Evolutionary conservation across 2,888 invertebrate species (phyloP).

Genomic region (Metalampra italica): DNA sequence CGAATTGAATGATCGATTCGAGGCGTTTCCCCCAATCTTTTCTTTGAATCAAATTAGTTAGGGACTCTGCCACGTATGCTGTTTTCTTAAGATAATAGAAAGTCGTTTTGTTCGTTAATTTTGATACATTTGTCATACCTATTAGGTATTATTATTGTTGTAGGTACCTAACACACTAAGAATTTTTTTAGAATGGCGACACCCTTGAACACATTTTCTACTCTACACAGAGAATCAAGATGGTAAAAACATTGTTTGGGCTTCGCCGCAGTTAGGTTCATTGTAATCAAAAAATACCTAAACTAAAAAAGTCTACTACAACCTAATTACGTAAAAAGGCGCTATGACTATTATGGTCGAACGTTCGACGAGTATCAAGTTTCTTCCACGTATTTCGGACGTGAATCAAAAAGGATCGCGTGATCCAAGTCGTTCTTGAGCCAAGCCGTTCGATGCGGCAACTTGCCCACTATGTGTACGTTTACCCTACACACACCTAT

Average conservation of each 20-base stretch:
- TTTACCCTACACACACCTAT: constrained; percentile 23
- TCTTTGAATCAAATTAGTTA: constrained; percentile 5
- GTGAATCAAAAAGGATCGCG: constrained; percentile 47
- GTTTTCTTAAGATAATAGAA: neutral
- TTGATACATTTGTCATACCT: too few relatives aligned
- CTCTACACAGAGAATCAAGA: too few relatives aligned
- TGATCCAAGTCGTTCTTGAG: constrained; percentile 54
- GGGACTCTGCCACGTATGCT: neutral
- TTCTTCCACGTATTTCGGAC: constrained; percentile 32
- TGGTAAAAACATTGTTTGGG: too few relatives aligned
- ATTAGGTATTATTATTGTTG: too few relatives aligned
- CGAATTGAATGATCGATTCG: constrained; percentile 63
- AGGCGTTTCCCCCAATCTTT: constrained; percentile 11
- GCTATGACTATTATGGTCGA: constrained; percentile 8
- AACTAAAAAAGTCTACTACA: neutral
- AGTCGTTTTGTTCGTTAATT: too few relatives aligned
- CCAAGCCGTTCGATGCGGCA: constrained; percentile 42
- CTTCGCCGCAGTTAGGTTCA: too few relatives aligned
- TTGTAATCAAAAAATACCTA: too few relatives aligned
- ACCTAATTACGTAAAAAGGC: neutral
- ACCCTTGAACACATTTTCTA: too few relatives aligned
- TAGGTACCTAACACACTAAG: too few relatives aligned
- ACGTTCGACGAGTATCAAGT: constrained; percentile 16
- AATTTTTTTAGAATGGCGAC: too few relatives aligned
- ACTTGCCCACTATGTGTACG: constrained; percentile 29